A percentile compares a stretch with the other conserved stretches of the same genome.
Conservation (phyloP, 2,113 vertebrate species). For the Monarcha castaneiventris region DNA sequence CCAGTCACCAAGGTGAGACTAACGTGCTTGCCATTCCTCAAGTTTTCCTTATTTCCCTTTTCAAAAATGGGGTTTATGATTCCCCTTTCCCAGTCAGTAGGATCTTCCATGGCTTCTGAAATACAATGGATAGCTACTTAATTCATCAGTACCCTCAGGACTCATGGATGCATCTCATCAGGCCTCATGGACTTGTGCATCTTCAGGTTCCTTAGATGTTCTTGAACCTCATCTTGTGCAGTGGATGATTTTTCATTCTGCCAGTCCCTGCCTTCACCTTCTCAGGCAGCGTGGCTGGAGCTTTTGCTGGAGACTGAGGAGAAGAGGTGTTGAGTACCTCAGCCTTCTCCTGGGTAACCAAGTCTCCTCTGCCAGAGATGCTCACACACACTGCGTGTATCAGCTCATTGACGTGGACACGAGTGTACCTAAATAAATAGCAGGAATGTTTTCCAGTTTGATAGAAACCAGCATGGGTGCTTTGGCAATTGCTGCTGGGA, state of each 20-base stretch:
- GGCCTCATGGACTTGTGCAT: no score
- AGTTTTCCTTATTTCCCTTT: background rate
- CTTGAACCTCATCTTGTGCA: background rate
- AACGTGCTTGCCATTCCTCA: background rate
- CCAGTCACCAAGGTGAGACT: background rate
- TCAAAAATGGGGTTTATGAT: background rate
- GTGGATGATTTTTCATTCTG: background rate
- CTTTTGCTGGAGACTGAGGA: background rate
- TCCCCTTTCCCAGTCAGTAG: background rate
- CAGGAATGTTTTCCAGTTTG: background rate
- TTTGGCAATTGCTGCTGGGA: background rate
- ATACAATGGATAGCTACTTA: background rate
- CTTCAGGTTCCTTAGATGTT: background rate
- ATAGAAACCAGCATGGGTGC: background rate
- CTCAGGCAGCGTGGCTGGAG: background rate
- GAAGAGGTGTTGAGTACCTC: background rate
- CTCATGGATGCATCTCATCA: background rate
- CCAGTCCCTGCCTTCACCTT: background rate
- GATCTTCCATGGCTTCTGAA: background rate
- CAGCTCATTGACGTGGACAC: background rate
- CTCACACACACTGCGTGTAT: no score
- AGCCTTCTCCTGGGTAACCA: background rate
- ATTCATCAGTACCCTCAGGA: background rate
- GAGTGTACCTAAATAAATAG: background rate
- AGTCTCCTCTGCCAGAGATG: background rate